phyloP scores from a whole-genome alignment of 2,113 vertebrate species.

The Lepisosteus oculatus region DNA sequence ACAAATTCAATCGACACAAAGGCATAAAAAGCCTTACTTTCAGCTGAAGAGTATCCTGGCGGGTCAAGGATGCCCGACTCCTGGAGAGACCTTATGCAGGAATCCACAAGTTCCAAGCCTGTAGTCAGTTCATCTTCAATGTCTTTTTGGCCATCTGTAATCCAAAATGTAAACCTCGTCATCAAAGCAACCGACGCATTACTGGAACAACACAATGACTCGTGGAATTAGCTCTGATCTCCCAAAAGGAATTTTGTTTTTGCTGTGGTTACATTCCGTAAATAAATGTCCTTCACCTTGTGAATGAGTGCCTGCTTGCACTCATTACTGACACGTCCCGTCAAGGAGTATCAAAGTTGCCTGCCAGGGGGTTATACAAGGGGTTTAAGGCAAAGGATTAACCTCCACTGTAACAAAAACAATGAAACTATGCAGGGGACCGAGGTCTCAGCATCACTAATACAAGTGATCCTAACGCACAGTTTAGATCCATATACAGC shows the following conservation, averaged over 20 bases:
- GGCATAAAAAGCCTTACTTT: conserved; percentile 75
- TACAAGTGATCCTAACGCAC: neutral
- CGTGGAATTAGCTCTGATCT: neutral
- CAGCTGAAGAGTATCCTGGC: conserved; percentile 81
- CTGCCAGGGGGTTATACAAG: conserved; percentile 32
- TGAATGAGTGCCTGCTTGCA: conserved; percentile 1
- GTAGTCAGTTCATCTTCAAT: conserved; percentile 98
- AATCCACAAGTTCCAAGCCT: conserved; percentile 94
- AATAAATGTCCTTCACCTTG: neutral
- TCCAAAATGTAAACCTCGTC: conserved; percentile 5
- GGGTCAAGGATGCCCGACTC: conserved; percentile 95
- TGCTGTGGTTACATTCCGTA: conserved; percentile 4
- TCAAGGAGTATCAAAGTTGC: conserved; percentile 13
- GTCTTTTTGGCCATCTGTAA: conserved; percentile 89
- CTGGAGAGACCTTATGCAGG: conserved; percentile 93
- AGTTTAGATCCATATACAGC: neutral
- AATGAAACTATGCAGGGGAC: conserved; percentile 39
- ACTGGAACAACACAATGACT: neutral
- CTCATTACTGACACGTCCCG: conserved; percentile 10
- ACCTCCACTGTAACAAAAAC: conserved; percentile 32
- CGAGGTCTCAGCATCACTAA: neutral
- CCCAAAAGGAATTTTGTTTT: neutral
- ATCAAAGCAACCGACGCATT: neutral
- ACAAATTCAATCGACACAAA: neutral
- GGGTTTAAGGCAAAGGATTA: conserved; percentile 27